Percentiles rank a stretch among this genome's conserved stretches.
phyloP scores from a whole-genome alignment of 2,113 vertebrate genomes.

The Nasalis larvatus region DNA sequence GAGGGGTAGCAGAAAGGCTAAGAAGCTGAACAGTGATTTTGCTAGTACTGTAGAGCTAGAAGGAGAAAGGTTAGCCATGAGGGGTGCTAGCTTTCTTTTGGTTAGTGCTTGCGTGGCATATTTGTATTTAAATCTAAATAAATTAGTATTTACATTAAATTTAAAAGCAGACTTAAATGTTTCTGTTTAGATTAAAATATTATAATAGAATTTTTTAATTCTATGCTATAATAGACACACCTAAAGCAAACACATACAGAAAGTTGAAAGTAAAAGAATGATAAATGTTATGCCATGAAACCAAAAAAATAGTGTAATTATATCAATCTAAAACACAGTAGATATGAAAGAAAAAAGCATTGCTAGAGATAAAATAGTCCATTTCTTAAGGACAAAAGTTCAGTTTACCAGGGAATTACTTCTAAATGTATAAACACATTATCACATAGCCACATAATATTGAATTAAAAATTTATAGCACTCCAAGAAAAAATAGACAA shows the following conservation, averaged over 20 bases:
- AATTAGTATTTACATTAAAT: background rate
- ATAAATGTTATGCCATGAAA: background rate
- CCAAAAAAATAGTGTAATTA: background rate
- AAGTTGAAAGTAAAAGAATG: background rate
- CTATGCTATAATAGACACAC: background rate
- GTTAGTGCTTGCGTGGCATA: background rate
- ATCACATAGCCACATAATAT: background rate
- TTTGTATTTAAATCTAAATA: background rate
- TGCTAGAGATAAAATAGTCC: background rate
- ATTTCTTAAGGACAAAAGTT: background rate
- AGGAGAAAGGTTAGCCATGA: background rate
- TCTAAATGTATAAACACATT: background rate
- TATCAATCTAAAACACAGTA: background rate
- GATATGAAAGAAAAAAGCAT: background rate
- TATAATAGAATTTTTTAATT: background rate
- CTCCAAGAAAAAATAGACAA: background rate
- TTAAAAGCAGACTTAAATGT: background rate
- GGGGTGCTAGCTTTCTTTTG: background rate
- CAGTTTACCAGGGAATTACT: background rate
- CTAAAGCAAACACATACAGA: background rate
- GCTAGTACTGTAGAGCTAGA: background rate
- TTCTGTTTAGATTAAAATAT: background rate
- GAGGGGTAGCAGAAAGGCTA: background rate
- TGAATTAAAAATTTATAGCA: background rate
- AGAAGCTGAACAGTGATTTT: background rate